A percentile compares a stretch with the other conserved stretches of the same genome.
phyloP scores from a whole-genome alignment of 2,113 vertebrate genomes.

The Corythaeola cristata region DNA sequence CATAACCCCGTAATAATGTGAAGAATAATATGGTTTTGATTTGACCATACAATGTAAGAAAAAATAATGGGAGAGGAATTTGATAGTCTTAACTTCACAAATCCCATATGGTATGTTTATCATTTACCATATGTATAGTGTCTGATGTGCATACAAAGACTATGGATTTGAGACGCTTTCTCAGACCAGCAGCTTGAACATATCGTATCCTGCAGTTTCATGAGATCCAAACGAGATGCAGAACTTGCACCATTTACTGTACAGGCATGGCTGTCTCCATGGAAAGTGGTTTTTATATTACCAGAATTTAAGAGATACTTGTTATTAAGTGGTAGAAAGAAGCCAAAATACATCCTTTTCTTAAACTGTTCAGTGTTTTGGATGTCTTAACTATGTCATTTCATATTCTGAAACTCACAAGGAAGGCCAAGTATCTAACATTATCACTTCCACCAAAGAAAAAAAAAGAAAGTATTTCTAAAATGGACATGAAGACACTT shows the following conservation, averaged over 20 bases:
- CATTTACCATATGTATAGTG: constrained; percentile 47
- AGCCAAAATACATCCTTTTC: background rate
- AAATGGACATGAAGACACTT: background rate
- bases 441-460: background rate
- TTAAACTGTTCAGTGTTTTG: background rate
- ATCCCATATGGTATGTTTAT: constrained; percentile 41
- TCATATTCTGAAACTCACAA: background rate
- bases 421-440: background rate
- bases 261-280: background rate
- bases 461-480: background rate
- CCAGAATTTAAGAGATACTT: background rate
- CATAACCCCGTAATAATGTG: constrained; percentile 24
- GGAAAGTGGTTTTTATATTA: background rate
- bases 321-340: background rate
- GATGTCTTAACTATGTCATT: background rate
- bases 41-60: constrained; percentile 34
- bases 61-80: constrained; percentile 44
- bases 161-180: background rate
- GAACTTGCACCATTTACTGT: background rate
- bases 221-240: background rate
- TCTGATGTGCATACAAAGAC: constrained; percentile 21
- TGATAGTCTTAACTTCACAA: constrained; percentile 28
- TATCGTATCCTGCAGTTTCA: background rate
- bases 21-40: constrained; percentile 47
- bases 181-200: constrained; percentile 20